Base-by-base conservation (phyloP, 2,888 invertebrate genomes). In the Elaeidobius kamerunicus region DNA sequence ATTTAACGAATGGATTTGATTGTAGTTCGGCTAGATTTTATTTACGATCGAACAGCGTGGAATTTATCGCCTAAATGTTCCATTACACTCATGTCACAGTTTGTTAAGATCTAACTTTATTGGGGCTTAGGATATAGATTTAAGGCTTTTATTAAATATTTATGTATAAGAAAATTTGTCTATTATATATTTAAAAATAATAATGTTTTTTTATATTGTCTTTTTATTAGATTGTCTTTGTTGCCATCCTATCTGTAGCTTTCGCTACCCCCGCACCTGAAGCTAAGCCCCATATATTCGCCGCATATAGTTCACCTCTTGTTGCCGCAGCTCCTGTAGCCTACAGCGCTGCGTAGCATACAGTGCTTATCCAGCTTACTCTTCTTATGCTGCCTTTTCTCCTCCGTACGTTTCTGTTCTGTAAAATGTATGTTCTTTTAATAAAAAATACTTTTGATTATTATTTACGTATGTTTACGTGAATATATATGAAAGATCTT, bases 211-310 rank as follows among this genome's bases (percentile, higher is more conserved):
- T n/a, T n/a, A n/a, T n/a, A n/a, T n/a, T n/a, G 9, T 6, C 23
- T 27, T 20, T 30, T 35, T 56, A 54, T 15, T 30, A 60, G 60
- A 45, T 55, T 30, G 43, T 60, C 27, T 53, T 59, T 40, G 48
- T 42, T 34, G 55, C 59, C 49, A 56, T 60, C 52, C 52, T 60
- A 45, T 59, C 61, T 16, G 47, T 53, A 16, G 57, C 55, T 15
- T 52, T 56, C 32, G 57, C 58, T 11, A 47, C 41, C 17, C 59
- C 61, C 28, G 53, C 55, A 18, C 57, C 60, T n/a, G 52, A 53
- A 40, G 52, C 56, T 11, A 51, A 56, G 19, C 57, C 55, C 7
- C 3, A 40, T 15, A 6, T 38, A 1, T 6, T 41, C 3, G 43
- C 35, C 19, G 54, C 52, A 15, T 58, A 59, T 44, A 52, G 55